Percentiles rank a stretch among this genome's conserved stretches.
phyloP scores from a whole-genome alignment of 2,113 vertebrate genomes.

The Aphyosemion australe region DNA sequence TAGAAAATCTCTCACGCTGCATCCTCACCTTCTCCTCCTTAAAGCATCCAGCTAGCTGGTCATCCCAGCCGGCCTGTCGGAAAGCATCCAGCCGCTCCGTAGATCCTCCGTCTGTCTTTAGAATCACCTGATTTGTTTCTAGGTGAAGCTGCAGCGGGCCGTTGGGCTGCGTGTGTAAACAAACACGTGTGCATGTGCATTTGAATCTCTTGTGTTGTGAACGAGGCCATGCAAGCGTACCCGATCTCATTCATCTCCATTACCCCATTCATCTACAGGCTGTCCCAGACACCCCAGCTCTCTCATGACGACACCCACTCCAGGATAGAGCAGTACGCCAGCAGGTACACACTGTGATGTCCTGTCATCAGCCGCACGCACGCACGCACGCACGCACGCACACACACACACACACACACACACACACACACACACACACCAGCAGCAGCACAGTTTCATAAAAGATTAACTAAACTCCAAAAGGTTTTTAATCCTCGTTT shows the following conservation, averaged over 20 bases:
- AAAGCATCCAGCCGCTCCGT: conserved; percentile 44
- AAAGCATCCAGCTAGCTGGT: conserved; percentile 45
- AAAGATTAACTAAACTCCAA: neutral
- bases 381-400: no score
- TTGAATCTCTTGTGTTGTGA: conserved; percentile 32
- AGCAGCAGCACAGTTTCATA: no score
- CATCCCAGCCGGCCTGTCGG: conserved; percentile 41
- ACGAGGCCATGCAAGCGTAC: conserved; percentile 44
- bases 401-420: no score
- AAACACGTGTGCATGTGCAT: neutral
- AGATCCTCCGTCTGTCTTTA: conserved; percentile 55
- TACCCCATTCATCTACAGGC: conserved; percentile 79
- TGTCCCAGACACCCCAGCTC: conserved; percentile 90
- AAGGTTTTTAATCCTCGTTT: neutral
- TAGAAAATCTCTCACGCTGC: no score
- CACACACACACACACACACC: no score
- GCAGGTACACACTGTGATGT: conserved; percentile 81
- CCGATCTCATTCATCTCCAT: conserved; percentile 70
- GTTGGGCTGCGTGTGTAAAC: conserved; percentile 16
- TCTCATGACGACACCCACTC: conserved; percentile 98
- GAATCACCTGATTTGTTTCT: conserved; percentile 55
- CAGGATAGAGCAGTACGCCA: conserved; percentile 95
- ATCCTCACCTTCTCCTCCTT: conserved; percentile 19
- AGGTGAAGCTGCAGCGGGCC: conserved; percentile 36
- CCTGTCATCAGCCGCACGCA: conserved; percentile 14